Evolutionary conservation across 2,888 invertebrate genomes (phyloP).

Genomic region (Ochropleura leucogaster): DNA sequence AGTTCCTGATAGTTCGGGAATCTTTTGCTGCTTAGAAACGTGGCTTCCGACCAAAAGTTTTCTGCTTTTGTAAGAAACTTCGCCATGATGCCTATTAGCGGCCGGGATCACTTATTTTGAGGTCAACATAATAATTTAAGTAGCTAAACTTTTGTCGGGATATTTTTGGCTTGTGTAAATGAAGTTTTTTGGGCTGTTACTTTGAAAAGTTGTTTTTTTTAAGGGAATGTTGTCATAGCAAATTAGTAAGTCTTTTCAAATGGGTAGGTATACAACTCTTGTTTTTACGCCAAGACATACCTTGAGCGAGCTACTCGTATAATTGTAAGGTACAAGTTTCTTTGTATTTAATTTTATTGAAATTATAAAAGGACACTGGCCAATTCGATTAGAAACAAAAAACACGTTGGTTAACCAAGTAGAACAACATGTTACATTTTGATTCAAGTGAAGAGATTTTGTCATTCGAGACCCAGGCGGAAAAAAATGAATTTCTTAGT

Average conservation of each 20-base stretch:
- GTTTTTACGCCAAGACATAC: neutral
- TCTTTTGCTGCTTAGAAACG: constrained; percentile 82
- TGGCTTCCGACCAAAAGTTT: constrained; percentile 79
- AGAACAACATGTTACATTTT: too few species aligned
- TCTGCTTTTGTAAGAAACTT: constrained; percentile 76
- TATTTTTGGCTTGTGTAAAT: constrained; percentile 20
- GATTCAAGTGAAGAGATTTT: too few species aligned
- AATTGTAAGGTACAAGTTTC: neutral
- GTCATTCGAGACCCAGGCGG: too few species aligned
- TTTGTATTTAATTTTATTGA: neutral
- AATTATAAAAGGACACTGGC: neutral
- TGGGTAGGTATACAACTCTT: neutral
- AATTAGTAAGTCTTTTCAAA: neutral
- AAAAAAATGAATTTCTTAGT: too few species aligned
- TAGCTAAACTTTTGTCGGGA: constrained; percentile 46
- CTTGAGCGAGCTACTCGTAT: neutral
- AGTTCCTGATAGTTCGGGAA: constrained; percentile 83
- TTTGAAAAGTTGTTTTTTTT: constrained; percentile 11
- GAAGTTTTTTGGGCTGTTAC: constrained; percentile 8
- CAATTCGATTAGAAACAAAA: neutral
- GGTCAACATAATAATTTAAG: constrained; percentile 63
- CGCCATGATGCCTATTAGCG: constrained; percentile 73
- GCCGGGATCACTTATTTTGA: constrained; percentile 60
- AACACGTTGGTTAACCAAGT: neutral
- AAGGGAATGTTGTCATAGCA: neutral